A percentile compares a stretch with the other conserved stretches of the same genome.
phyloP scores from a whole-genome alignment of 2,113 vertebrate species.

The Xenus cinereus region DNA sequence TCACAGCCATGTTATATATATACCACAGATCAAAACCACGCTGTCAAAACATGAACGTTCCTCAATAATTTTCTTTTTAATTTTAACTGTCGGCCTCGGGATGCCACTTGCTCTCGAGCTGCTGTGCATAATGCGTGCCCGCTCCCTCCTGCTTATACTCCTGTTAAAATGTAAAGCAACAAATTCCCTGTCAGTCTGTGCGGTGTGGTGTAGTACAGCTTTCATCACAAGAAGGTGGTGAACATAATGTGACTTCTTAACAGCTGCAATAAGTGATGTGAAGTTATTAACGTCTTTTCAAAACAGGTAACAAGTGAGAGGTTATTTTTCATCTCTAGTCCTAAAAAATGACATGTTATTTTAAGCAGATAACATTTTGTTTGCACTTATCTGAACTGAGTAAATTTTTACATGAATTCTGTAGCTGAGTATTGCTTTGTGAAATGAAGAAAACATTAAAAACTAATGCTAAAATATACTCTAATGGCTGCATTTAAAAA shows the following conservation, averaged over 20 bases:
- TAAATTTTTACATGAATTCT: not conserved
- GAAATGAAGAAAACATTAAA: not conserved
- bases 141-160: not conserved
- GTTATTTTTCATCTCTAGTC: not conserved
- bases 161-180: not conserved
- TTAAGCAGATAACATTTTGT: not conserved
- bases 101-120: not conserved
- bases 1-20: not conserved
- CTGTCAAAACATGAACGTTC: constrained; percentile 15
- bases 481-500: not conserved
- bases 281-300: constrained; percentile 7
- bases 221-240: not conserved
- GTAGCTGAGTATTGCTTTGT: not conserved
- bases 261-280: constrained; percentile 17
- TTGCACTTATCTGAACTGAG: not conserved
- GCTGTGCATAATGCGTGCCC: not conserved
- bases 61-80: constrained; percentile 16
- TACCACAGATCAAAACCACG: not conserved
- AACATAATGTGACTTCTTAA: constrained; percentile 10
- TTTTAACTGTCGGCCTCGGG: not conserved
- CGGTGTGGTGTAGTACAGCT: not conserved
- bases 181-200: constrained; percentile 2
- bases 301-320: constrained; percentile 7
- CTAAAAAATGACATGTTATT: not conserved
- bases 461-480: not conserved